Evolutionary conservation across 1,140 invertebrate species (phyloP).

Genomic region (Drosophila sturtevanti): DNA sequence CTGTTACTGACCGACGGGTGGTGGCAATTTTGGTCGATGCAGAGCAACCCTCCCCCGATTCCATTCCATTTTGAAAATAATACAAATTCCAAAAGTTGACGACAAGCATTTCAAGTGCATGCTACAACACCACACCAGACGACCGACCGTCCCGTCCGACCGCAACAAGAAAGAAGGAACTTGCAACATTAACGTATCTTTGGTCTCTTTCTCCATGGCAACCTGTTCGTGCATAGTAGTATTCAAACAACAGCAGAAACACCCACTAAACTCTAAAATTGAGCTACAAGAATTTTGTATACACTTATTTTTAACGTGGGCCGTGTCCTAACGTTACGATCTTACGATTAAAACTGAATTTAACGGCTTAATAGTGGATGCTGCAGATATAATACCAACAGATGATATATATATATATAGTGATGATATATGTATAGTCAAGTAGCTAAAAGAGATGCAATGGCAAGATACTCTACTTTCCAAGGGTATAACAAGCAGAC

Average conservation of each 20-base stretch:
- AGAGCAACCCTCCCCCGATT: neutral
- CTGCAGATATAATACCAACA: too few species aligned
- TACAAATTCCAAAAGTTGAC: constrained; percentile 48
- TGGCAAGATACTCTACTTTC: neutral
- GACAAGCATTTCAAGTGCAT: constrained; percentile 1
- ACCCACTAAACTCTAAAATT: neutral
- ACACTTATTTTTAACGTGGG: neutral
- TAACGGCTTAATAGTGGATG: too few species aligned
- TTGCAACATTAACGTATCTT: neutral
- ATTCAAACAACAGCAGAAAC: neutral
- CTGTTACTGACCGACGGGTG: neutral
- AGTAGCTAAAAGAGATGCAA: neutral
- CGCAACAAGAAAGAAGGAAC: constrained; percentile 12
- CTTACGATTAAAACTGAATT: too few species aligned
- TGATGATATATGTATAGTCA: too few species aligned
- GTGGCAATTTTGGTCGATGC: neutral
- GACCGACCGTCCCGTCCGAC: neutral
- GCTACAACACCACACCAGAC: neutral
- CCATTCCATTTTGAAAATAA: constrained; percentile 16
- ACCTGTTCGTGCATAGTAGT: neutral
- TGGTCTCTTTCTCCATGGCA: constrained; percentile 12
- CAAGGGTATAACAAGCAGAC: neutral
- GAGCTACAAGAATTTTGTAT: constrained; percentile 50
- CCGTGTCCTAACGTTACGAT: too few species aligned
- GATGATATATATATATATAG: too few species aligned